A percentile compares a stretch with the other conserved stretches of the same genome.
phyloP scores from a whole-genome alignment of 2,888 invertebrate genomes.

The Pterostichus madidus region DNA sequence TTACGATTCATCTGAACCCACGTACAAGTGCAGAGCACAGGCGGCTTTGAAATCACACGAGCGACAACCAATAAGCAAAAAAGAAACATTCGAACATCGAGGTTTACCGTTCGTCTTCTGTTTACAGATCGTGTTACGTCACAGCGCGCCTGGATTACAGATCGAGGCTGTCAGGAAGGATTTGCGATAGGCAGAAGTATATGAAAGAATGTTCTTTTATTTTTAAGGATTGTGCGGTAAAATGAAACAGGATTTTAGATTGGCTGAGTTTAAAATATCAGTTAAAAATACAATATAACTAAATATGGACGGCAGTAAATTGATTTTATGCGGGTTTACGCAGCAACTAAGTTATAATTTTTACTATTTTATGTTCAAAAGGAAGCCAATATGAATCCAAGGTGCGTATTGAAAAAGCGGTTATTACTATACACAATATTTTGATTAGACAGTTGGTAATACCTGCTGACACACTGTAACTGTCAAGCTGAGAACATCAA shows the following conservation, averaged over 20 bases:
- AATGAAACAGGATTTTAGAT: constrained; percentile 16
- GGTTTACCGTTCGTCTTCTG: constrained; percentile 28
- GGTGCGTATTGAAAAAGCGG: too few relatives aligned
- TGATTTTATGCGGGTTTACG: too few relatives aligned
- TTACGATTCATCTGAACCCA: constrained; percentile 20
- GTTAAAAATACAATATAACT: too few relatives aligned
- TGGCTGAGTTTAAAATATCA: background rate
- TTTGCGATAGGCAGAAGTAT: background rate
- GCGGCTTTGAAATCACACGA: constrained; percentile 36
- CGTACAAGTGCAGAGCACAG: constrained; percentile 7
- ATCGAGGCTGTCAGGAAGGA: constrained; percentile 7
- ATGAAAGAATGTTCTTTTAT: constrained; percentile 27
- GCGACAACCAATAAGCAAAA: constrained; percentile 3
- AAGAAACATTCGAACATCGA: constrained; percentile 32
- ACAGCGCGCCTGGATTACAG: constrained; percentile 23
- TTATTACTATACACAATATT: too few relatives aligned
- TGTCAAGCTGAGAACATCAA: too few relatives aligned
- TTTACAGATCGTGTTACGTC: constrained; percentile 43
- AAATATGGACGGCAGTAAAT: too few relatives aligned
- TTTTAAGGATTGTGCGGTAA: constrained; percentile 6
- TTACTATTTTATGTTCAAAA: too few relatives aligned
- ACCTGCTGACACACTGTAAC: too few relatives aligned
- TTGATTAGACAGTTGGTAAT: too few relatives aligned
- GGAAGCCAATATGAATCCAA: too few relatives aligned
- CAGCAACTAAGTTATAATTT: too few relatives aligned